Base-by-base conservation (phyloP, 2,888 invertebrate genomes). In the Ophioninae sp. region DNA sequence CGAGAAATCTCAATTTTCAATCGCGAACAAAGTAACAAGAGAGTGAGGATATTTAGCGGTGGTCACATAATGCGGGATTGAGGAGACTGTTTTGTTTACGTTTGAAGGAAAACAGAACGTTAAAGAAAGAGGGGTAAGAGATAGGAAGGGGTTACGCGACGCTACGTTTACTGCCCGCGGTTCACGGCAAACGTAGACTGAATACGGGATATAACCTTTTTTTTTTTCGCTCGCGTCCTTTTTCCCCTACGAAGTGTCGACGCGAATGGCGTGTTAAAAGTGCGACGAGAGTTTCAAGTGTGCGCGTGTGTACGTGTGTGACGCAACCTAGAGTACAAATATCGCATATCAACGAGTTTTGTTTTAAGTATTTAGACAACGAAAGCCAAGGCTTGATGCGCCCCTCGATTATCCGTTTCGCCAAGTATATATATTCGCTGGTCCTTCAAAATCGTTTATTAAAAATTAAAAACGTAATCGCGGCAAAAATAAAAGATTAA, bases 291-390 rank as follows among this genome's bases (percentile, higher is more conserved):
- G 68, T 69, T n/a, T 74, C n/a, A 65, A 30, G 30, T 30, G 74
- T 74, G 41, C 74, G 83, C 85, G 81, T 83, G 77, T 41, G 58
- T 88, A 87, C 88, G 87, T 87, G 87, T 88, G 88, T 90, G 90
- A 90, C 88, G 91, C 88, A 91, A 91, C 87, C 85, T 82, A 86
- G 86, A 88, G 86, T 88, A 89, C 88, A 90, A 89, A 89, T 88
- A 89, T 86, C 87, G 87, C 85, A 85, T 88, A 87, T 88, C 87
- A 86, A 85, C 88, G 88, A 87, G 79, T 86, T 86, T 86, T 85
- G 75, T 86, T 63, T 79, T 81, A 78, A 74, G 65, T 76, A 75
- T 79, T 79, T 61, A 44, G 68, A 73, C 61, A 73, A 74, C 61
- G 68, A 79, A 79, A 64, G 9, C 51, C 23, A 77, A 68, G 58